Evolutionary conservation across 2,113 vertebrate species (phyloP), one percentile per base, ranked within the genome.

Genomic region (Chauna torquata): DNA sequence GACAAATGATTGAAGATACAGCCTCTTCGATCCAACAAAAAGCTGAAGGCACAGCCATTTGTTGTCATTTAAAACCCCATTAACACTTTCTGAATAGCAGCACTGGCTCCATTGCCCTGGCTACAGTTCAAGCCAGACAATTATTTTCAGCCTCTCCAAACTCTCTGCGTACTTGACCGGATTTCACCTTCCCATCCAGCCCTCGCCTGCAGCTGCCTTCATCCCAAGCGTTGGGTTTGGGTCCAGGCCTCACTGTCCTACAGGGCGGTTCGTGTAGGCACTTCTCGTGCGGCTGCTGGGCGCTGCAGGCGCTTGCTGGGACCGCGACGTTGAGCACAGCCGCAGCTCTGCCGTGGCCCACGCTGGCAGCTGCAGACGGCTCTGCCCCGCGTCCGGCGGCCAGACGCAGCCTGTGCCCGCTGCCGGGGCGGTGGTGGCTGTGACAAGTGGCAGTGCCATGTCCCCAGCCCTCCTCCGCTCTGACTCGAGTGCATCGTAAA

Each of bases 121-220:
- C 69, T 70, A 2, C 81, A 19, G 68, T 76, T 90, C 61, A 64
- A 88, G 72, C 30, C 2, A n/a, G 50, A 58, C 38, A 59, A 55
- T 80, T 68, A 80, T 68, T 57, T 69, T 27, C 86, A 85, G 69
- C 55, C 36, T 57, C 49, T 62, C 42, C 30, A 16, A 27, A 44
- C 28, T 50, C 59, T 23, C 24, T 0, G 5, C 0, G 11, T 12
- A 11, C n/a, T 55, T 32, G 61, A 27, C 59, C 6, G 2, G 40
- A 42, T 68, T 4, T 72, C 38, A 19, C 30, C 23, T 38, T 40
- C 57, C 36, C 38, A n/a, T 12, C 83, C 3, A 13, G 3, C 38
- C 44, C 50, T 30, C 8, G 1, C n/a, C 77, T 3, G 6, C 32
- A 4, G 42, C 44, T 17, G 1, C 70, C 69, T 66, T 30, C 82